Percentiles rank a stretch among this genome's conserved stretches.
phyloP scores from a whole-genome alignment of 2,888 invertebrate species.

The Volucella zonaria region DNA sequence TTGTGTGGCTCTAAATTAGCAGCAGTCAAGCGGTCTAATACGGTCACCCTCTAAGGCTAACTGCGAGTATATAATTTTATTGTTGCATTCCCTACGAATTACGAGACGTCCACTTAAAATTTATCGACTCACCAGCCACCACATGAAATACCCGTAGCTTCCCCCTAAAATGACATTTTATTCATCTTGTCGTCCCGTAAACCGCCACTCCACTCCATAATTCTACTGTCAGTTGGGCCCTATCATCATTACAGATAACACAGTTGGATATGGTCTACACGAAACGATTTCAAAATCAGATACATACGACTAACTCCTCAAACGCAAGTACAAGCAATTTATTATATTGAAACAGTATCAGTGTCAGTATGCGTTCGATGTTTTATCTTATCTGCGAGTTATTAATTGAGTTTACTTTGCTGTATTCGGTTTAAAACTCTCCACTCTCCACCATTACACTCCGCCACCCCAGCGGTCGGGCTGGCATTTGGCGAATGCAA shows the following conservation, averaged over 20 bases:
- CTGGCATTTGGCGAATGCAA: slow-evolving; percentile 67
- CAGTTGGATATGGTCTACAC: slow-evolving; percentile 22
- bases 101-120: slow-evolving; percentile 46
- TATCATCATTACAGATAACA: slow-evolving; percentile 29
- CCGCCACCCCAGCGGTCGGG: neutral
- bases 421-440: slow-evolving; percentile 52
- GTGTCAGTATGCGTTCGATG: slow-evolving; percentile 57
- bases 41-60: slow-evolving; percentile 6
- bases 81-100: slow-evolving; percentile 16
- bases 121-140: slow-evolving; percentile 54
- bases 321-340: slow-evolving; percentile 41
- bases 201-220: slow-evolving; percentile 3
- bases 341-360: slow-evolving; percentile 48
- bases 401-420: slow-evolving; percentile 64
- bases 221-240: slow-evolving; percentile 4
- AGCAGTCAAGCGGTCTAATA: slow-evolving; percentile 15
- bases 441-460: slow-evolving; percentile 19
- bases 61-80: slow-evolving; percentile 2
- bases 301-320: slow-evolving; percentile 24
- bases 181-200: slow-evolving; percentile 20
- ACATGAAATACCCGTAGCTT: slow-evolving; percentile 12
- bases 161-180: slow-evolving; percentile 49
- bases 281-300: slow-evolving; percentile 52
- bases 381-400: slow-evolving; percentile 71
- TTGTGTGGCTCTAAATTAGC: slow-evolving; percentile 7